Evolutionary conservation across 2,888 invertebrate genomes (phyloP), one percentile per base, ranked within the genome.

Genomic region (Acanthosoma haemorrhoidale): DNA sequence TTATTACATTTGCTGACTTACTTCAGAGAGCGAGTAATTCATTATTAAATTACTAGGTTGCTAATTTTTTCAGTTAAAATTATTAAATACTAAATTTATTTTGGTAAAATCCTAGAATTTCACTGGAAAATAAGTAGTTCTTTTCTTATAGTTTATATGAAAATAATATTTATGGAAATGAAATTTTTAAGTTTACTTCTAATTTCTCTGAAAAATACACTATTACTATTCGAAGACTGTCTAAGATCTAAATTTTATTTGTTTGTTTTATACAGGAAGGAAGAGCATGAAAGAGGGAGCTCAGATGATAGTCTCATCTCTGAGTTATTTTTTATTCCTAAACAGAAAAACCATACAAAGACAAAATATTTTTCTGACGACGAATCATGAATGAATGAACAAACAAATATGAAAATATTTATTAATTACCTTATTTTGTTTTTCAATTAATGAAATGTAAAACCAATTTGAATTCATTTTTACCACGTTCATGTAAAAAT

Each of bases 311-410:
- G 64, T 3, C 43, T 64, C 31, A 38, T 64, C 18, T 64, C 64
- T 16, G 64, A 64, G 32, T 32, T 64, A n/a, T 64, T 64, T 41
- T 64, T 64, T 43, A 64, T 64, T n/a, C 64, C 64, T 4, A 64
- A 64, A 41, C 64, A 64, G 9, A 64, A 64, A 31, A 64, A 64
- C 16, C 39, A 38, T 6, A 36, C 11, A 0, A 64, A 64, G 38
- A 13, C 18, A n/a, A 21, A 9, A 3, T 64, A 64, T 43, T 41
- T 39, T 31, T 43, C 64, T n/a, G 64, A 64, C 16, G 64, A 64
- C 31, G 64, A 64, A 15, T 43, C 18, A 34, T 60, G 60, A 60
- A 34, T 11, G 32, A 31, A 13, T 15, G 6, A 6, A 60, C 29
- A 5, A 16, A 29, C 2, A 32, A 13, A 18, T 5, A 13, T 1